Evolutionary conservation across 92 coral and sea anemone genomes (phyloP).

Genomic region (Phenganax subtilis): DNA sequence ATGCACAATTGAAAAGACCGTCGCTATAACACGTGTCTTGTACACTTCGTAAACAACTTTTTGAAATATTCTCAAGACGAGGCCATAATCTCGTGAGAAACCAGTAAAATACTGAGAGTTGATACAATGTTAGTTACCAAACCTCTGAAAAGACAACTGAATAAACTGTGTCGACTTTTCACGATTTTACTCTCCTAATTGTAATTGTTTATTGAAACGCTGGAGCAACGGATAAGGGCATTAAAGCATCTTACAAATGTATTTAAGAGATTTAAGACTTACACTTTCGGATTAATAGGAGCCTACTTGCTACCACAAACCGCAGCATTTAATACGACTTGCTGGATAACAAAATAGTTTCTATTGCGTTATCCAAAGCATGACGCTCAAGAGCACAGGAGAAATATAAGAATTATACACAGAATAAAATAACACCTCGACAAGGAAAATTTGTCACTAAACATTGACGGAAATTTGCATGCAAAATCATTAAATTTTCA

Average conservation of each 20-base stretch:
- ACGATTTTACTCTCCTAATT: constrained; percentile 9
- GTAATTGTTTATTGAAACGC: constrained; percentile 19
- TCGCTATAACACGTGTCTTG: constrained; percentile 35
- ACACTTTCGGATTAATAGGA: constrained; percentile 15
- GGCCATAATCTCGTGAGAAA: no score
- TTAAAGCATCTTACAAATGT: not conserved
- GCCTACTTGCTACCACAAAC: constrained; percentile 28
- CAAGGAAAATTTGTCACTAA: not conserved
- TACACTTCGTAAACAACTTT: constrained; percentile 25
- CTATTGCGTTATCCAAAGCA: not conserved
- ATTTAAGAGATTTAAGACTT: constrained; percentile 11
- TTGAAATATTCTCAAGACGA: not conserved
- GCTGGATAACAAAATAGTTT: not conserved
- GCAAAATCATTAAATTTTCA: constrained; percentile 37
- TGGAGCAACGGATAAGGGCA: not conserved
- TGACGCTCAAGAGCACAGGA: no score
- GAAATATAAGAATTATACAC: no score
- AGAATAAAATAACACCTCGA: not conserved
- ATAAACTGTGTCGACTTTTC: constrained; percentile 6
- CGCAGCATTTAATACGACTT: constrained; percentile 17
- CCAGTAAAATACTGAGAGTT: no score
- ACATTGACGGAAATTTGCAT: constrained; percentile 27
- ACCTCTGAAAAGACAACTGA: not conserved
- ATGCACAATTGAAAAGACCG: constrained; percentile 30
- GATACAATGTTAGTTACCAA: no score